These are phyloP conservation scores for Cephalopholis sonnerati DNA, from an alignment of 2,113 vertebrate species.

Conservation along the genomic window DNA sequence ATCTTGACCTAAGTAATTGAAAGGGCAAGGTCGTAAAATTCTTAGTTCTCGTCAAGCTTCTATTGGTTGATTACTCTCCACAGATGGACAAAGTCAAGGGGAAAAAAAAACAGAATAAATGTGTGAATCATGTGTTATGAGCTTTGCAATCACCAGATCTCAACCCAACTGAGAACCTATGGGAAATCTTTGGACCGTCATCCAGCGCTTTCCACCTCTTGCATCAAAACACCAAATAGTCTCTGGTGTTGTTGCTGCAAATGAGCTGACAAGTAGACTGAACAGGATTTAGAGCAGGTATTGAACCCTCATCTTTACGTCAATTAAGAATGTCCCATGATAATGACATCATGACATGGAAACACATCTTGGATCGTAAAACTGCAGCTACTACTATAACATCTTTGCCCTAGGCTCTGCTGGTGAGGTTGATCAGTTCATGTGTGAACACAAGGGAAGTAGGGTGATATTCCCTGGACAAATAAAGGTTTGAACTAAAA, in stretches of 20 bases:
- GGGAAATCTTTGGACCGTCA: not conserved
- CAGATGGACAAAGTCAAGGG: not conserved
- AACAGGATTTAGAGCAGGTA: not conserved
- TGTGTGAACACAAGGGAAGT: slow-evolving; percentile 8
- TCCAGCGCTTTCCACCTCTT: not conserved
- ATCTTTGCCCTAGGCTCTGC: slow-evolving; percentile 22
- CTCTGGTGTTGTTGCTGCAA: not conserved
- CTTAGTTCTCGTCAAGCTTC: not conserved
- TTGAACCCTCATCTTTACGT: not conserved
- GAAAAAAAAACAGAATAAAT: not conserved
- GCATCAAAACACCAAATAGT: not conserved
- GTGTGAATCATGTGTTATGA: not conserved
- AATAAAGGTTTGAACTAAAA: slow-evolving; percentile 19
- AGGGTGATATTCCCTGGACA: not conserved
- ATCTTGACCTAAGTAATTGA: slow-evolving; percentile 19
- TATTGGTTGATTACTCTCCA: not conserved
- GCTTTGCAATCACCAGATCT: not conserved
- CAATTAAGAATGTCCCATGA: not conserved
- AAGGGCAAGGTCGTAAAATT: not conserved
- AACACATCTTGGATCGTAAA: not conserved
- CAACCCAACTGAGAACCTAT: not conserved
- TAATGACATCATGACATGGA: not conserved
- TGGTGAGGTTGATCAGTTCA: slow-evolving; percentile 28
- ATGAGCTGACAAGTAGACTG: not conserved
- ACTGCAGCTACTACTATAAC: not conserved